phyloP scores from a whole-genome alignment of 2,797 vertebrate species.

The Urosaurus nigricauda region DNA sequence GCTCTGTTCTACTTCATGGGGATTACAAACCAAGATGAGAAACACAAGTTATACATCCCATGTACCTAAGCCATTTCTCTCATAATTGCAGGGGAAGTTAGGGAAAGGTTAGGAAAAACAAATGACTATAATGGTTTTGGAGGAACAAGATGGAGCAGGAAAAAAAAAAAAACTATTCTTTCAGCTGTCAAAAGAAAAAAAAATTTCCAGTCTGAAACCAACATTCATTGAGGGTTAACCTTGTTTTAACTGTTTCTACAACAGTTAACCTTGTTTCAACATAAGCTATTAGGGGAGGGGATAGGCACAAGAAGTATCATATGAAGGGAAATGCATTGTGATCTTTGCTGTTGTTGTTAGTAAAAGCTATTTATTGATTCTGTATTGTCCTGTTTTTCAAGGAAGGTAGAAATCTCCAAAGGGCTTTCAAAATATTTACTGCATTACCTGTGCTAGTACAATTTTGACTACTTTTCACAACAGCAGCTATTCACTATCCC shows the following conservation, averaged over 20 bases:
- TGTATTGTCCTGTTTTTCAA: conserved; percentile 5
- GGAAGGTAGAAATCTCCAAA: background rate
- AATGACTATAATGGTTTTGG: background rate
- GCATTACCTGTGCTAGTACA: too few species aligned
- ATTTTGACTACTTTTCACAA: too few species aligned
- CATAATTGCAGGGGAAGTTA: background rate
- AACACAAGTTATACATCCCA: background rate
- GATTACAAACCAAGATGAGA: background rate
- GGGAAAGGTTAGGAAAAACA: background rate
- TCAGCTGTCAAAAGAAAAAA: background rate
- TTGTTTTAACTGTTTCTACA: too few species aligned
- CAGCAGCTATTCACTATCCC: too few species aligned
- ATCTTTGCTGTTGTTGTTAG: conserved; percentile 28
- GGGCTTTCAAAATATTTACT: too few species aligned
- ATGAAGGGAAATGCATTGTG: conserved; percentile 9
- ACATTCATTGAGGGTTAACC: background rate
- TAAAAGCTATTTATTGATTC: conserved; percentile 34
- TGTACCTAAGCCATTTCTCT: background rate
- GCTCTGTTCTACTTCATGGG: too few species aligned
- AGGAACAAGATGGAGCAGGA: background rate
- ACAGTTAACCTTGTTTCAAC: background rate
- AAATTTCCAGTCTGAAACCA: background rate
- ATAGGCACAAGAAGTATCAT: background rate
- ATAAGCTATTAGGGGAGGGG: background rate
- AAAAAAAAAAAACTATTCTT: background rate